These are phyloP conservation scores for Burhinus oedicnemus DNA, from an alignment of 2,113 vertebrate genomes.

Conservation along the genomic window DNA sequence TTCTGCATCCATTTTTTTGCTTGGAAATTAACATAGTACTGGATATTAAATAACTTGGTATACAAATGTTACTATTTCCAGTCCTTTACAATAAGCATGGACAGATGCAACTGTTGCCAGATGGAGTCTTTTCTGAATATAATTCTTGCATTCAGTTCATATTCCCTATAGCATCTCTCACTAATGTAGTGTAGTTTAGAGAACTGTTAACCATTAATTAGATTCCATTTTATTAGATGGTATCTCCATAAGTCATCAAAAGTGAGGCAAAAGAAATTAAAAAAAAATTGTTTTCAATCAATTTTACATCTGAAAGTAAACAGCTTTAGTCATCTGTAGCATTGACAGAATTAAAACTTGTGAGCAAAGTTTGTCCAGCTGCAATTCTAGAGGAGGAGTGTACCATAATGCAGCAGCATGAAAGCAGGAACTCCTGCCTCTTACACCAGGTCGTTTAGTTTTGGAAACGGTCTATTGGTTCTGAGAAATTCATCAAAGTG, in stretches of 20 bases:
- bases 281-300: not conserved
- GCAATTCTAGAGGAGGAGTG: not conserved
- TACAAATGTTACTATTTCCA: not conserved
- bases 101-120: slow-evolving; percentile 7
- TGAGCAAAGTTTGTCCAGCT: slow-evolving; percentile 34
- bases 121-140: not conserved
- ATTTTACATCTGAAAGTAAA: slow-evolving; percentile 2
- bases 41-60: not conserved
- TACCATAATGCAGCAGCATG: not conserved
- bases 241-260: not conserved
- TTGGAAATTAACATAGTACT: not conserved
- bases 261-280: not conserved
- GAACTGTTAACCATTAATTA: slow-evolving; percentile 25
- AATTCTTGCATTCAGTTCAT: not conserved
- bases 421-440: not conserved
- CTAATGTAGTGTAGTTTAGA: not conserved
- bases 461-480: not conserved
- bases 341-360: slow-evolving; percentile 29
- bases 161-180: not conserved
- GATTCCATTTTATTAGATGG: not conserved
- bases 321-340: not conserved
- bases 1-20: not conserved
- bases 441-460: not conserved
- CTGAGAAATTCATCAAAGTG: not conserved
- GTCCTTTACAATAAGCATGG: not conserved